These are phyloP conservation scores for Chymomyza costata DNA, from an alignment of 1,140 invertebrate species.

Conservation along the genomic window DNA sequence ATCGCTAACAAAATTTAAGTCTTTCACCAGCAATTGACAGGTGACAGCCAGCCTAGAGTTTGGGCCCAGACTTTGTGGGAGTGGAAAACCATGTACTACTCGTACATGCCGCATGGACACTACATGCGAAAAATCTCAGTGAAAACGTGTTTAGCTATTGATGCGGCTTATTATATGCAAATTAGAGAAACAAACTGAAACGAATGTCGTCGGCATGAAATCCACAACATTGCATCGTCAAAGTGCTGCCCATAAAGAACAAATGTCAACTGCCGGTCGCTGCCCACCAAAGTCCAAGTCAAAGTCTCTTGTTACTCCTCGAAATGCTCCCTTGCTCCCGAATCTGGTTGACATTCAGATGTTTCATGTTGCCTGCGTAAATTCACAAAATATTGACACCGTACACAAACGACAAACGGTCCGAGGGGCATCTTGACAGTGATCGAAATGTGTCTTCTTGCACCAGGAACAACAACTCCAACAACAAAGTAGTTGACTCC, in stretches of 20 bases:
- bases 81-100: too few relatives aligned
- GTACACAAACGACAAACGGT: slow-evolving; percentile 3
- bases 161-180: slow-evolving; percentile 75
- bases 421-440: slow-evolving; percentile 47
- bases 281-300: background rate
- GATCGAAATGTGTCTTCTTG: slow-evolving; percentile 73
- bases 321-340: too few relatives aligned
- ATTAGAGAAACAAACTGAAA: slow-evolving; percentile 55
- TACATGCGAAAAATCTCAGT: slow-evolving; percentile 44
- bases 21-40: slow-evolving; percentile 54
- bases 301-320: too few relatives aligned
- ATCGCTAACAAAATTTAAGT: slow-evolving; percentile 59
- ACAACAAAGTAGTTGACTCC: slow-evolving; percentile 14
- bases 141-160: slow-evolving; percentile 66
- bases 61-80: background rate
- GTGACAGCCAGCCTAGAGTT: slow-evolving; percentile 44
- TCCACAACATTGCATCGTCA: background rate
- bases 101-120: slow-evolving; percentile 14
- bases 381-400: slow-evolving; percentile 74
- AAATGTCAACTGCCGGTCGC: slow-evolving; percentile 50
- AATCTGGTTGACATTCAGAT: slow-evolving; percentile 13
- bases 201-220: slow-evolving; percentile 12
- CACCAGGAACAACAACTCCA: slow-evolving; percentile 9
- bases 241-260: slow-evolving; percentile 68
- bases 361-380: slow-evolving; percentile 57